A percentile compares a stretch with the other conserved stretches of the same genome.
Evolutionary conservation across 2,797 vertebrate genomes (phyloP).

Genomic region (Columba guinea): DNA sequence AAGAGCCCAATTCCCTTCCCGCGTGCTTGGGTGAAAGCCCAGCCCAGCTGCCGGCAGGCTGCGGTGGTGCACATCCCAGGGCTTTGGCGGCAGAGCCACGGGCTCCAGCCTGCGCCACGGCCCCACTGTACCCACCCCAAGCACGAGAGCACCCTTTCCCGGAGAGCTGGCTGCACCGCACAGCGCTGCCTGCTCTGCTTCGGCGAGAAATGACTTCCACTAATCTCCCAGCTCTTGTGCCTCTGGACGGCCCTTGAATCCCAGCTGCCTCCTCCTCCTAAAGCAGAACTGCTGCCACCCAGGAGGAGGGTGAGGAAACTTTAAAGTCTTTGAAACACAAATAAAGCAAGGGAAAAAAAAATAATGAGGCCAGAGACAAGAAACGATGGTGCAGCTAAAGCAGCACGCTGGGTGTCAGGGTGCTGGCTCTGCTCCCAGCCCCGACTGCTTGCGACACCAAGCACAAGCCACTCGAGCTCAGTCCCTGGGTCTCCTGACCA

Average conservation of each 20-base stretch:
- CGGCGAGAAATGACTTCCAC: not conserved
- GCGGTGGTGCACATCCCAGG: rapidly evolving
- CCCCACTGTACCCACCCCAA: not conserved
- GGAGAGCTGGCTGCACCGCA: rapidly evolving
- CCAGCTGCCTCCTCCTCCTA: not conserved
- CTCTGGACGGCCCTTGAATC: not conserved
- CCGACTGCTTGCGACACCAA: not conserved
- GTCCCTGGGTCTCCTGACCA: not conserved
- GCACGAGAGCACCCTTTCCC: not conserved
- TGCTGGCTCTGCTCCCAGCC: not conserved
- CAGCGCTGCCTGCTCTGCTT: not conserved
- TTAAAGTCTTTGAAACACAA: constrained; percentile 10
- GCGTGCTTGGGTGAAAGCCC: not conserved
- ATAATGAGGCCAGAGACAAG: not conserved
- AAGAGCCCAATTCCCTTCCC: not conserved
- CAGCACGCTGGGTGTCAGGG: not conserved
- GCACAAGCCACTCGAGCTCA: not conserved
- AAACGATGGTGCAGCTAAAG: not conserved
- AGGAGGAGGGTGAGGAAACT: not conserved
- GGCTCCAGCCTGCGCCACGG: not conserved
- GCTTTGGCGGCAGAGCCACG: not conserved
- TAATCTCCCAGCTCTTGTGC: not conserved
- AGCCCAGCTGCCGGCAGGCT: not conserved
- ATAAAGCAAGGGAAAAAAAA: constrained; percentile 33
- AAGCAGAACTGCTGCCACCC: not conserved